Base-by-base conservation (phyloP, 1,140 invertebrate species). In the Drosophila eugracilis region DNA sequence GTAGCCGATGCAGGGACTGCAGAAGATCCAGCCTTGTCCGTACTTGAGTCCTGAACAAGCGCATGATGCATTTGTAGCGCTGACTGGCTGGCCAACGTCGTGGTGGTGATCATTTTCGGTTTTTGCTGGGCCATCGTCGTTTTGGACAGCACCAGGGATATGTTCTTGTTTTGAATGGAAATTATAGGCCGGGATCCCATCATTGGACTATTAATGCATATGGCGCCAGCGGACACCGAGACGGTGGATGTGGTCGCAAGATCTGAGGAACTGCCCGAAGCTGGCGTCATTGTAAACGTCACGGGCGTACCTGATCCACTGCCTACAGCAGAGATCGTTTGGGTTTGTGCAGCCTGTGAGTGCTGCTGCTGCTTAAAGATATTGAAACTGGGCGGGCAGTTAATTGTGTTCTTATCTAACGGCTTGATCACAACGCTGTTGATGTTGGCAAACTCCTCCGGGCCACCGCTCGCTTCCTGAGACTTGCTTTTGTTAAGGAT, bases 361-460 rank as follows among this genome's bases (percentile, higher is more conserved):
- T 37, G 49, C 36, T 78, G 36, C 15, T 39, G 75, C 52, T 78
- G 79, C 44, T 86, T 86, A 17, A 81, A 88, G 37, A 88, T 75
- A 7, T 86, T 86, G 32, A 81, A 78, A 57, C 54, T 65, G 30
- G 83, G 45, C 19, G 76, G 37, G 19, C 73, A 86, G 42, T 77
- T 80, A 3, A 88, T 21, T 6, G 66, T 28, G 19, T 12, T 75
- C 21, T 83, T 86, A 42, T 86, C 83, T 19, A 86, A 45, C 1
- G 78, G 57, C 36, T 86, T 86, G 5, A 86, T 88, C 14, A 86
- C 83, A 5, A 86, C 78, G n/a, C 78, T 86, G 5, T 78, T 86
- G 12, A 81, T 81, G 22, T 75, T 83, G 14, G 50, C 60, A 5
- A 83, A 83, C 37, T 86, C 78, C 21, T 54, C 62, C 10, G 41